Percentiles rank a stretch among this genome's conserved stretches.
These are phyloP conservation scores for Eutrigla gurnardus DNA, from an alignment of 2,797 vertebrate species.

Conservation along the genomic window DNA sequence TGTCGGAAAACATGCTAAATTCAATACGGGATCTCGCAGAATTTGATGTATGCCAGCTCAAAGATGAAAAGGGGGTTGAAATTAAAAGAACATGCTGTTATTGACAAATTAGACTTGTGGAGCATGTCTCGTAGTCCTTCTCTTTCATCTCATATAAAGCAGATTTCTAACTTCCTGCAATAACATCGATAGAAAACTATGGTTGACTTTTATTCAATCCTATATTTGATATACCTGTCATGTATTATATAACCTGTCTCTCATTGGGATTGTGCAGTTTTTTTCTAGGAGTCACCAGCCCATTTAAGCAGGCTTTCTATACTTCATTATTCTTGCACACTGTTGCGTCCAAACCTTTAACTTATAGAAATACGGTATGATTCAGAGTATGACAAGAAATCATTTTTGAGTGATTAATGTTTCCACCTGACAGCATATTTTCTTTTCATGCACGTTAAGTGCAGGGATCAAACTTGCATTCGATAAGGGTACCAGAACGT, in stretches of 20 bases:
- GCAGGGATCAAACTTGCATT: neutral
- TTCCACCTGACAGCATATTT: slow-evolving; percentile 1
- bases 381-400: too few relatives aligned
- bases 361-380: neutral
- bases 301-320: neutral
- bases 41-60: slow-evolving; percentile 6
- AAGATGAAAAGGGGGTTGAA: slow-evolving; percentile 13
- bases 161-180: neutral
- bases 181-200: slow-evolving; percentile 1
- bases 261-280: neutral
- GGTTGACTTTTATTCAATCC: slow-evolving; percentile 19
- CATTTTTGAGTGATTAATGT: neutral
- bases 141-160: slow-evolving; percentile 11
- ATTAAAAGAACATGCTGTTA: slow-evolving; percentile 8
- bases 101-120: slow-evolving; percentile 14
- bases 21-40: slow-evolving; percentile 16
- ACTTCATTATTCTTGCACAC: neutral
- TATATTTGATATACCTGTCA: slow-evolving; percentile 1
- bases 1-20: slow-evolving; percentile 14
- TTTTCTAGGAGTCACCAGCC: neutral
- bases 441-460: neutral
- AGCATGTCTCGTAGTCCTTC: slow-evolving; percentile 6
- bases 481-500: neutral
- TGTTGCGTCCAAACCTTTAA: neutral
- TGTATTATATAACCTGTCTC: slow-evolving; percentile 6